Evolutionary conservation across 2,888 invertebrate genomes (phyloP), one percentile per base, ranked within the genome.

Genomic region (Thymelicus sylvestris): DNA sequence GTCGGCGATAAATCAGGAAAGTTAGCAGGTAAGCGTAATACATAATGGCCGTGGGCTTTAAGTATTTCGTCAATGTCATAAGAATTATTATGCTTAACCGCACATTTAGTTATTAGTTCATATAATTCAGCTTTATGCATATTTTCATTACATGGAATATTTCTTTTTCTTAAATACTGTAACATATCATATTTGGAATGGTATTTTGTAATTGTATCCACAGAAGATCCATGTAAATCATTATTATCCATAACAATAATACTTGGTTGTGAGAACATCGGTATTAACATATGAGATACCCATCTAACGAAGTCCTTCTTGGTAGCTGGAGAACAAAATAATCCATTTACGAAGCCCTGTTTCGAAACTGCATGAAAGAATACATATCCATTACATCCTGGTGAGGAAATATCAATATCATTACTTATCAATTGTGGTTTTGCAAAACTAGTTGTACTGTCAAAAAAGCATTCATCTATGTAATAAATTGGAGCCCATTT

Each of bases 91-190:
- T 72, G 66, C 65, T 76, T 74, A 13, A 61, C 65, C 4, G 77
- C 64, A 73, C 77, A 79, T 73, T 81, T 80, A 55, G 77, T 74
- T 72, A 85, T 75, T 4, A 90, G 77, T 8, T 84, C 81, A 77
- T 79, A 89, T 55, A 90, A 74, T 66, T 85, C 81, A 19, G 86
- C 84, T 77, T 86, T 88, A 48, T 63, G 78, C 82, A 88, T 81
- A 7, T 73, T 72, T 5, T 71, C 47, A 70, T 71, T 78, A 64
- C 79, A 85, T n/a, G 90, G 87, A 47, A 90, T 76, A 73, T 86
- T 83, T 64, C 83, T 80, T 12, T 75, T 66, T 39, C 67, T 76
- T 50, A 89, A 76, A 84, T 86, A 87, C 71, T 78, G 78, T 10
- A 82, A 41, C 85, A 90, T 86, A 2, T 82, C 82, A 41, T 64